Evolutionary conservation across 1,140 invertebrate species (phyloP), one percentile per base, ranked within the genome.

Genomic region (Mya arenaria): DNA sequence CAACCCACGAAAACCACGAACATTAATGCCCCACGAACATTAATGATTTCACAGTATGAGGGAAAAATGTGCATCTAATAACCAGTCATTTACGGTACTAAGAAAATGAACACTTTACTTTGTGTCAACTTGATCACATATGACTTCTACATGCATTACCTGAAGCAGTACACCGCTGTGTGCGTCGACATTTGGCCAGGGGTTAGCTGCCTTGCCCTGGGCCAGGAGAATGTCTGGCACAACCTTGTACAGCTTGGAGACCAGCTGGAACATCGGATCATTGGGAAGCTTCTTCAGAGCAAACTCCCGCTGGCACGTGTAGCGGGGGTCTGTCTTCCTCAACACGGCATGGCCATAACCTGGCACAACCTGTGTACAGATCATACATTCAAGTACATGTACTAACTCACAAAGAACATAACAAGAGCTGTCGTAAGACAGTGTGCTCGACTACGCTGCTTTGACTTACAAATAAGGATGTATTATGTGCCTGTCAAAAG

Each of bases 161-260:
- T 96, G 95, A 73, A 99, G 94, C 34, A 99, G 94, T 15, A 99
- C 97, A 86, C 98, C 98, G 87, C 97, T 98, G 94, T 99, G 98
- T 62, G 98, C 98, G 94, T 99, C 98, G 87, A 99, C 98, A 94
- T 99, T 99, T 77, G 98, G 98, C 98, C 98, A 99, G 75, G 98
- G 98, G 95, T 99, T 99, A 95, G 98, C 98, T 10, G 98, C 97
- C 93, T 99, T 99, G 89, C 98, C 98, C 83, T 97, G 96, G 91
- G 98, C 97, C 82, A 97, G 95, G 15, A 99, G 95, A 86, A 99
- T 96, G 84, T 97, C 96, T 0, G 98, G 98, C 60, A 98, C 97
- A 41, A 99, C 95, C 91, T 98, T 97, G 95, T 98, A 99, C 4
- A 94, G 73, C 91, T 97, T 96, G 4, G 97, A 95, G 30, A 99